Conservation (phyloP, 2,797 vertebrate genomes). For the Lacerta bilineata region DNA sequence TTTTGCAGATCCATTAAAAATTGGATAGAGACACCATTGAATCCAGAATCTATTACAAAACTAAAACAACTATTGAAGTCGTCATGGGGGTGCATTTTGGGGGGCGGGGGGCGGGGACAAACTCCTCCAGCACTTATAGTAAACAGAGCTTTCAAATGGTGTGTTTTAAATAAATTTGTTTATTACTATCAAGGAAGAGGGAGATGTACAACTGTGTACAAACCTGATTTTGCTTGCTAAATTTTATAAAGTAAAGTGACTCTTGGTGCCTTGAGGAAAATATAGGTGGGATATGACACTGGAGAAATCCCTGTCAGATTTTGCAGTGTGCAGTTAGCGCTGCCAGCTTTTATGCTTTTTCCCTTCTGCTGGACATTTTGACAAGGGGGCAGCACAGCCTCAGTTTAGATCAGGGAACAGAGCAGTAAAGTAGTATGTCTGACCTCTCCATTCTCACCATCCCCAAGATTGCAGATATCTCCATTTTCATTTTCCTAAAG, state of each 20-base stretch:
- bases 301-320: background rate
- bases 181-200: too few relatives aligned
- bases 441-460: background rate
- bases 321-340: background rate
- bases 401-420: background rate
- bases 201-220: background rate
- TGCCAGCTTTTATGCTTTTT: too few relatives aligned
- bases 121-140: too few relatives aligned
- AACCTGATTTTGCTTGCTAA: background rate
- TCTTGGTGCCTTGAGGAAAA: background rate
- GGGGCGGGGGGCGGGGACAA: too few relatives aligned
- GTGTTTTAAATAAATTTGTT: too few relatives aligned
- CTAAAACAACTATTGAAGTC: background rate
- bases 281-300: background rate
- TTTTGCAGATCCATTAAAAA: background rate
- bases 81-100: too few relatives aligned
- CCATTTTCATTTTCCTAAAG: slow-evolving; percentile 47
- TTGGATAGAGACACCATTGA: background rate
- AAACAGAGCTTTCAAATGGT: too few relatives aligned
- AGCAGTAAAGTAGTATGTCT: background rate
- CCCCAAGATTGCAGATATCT: slow-evolving; percentile 7
- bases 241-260: background rate
- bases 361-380: background rate
- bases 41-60: background rate
- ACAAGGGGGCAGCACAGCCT: too few relatives aligned